Percentiles rank a stretch among this genome's conserved stretches.
These are phyloP conservation scores for Premnoplex brunnescens DNA, from an alignment of 2,797 vertebrate genomes.

Conservation along the genomic window DNA sequence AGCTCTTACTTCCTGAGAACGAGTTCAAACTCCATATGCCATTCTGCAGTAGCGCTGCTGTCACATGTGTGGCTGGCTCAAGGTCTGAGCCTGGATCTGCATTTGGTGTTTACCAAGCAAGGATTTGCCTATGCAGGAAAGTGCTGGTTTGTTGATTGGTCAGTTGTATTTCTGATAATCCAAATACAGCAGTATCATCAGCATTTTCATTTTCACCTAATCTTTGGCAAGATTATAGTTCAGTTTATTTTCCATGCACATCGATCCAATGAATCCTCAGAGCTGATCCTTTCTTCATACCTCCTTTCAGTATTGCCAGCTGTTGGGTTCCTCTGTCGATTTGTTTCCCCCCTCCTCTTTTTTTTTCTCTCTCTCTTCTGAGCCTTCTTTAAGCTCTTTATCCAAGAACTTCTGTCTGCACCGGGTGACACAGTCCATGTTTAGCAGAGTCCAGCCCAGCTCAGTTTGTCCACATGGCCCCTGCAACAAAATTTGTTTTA, in stretches of 20 bases:
- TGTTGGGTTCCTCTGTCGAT: not conserved
- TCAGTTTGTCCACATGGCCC: not conserved
- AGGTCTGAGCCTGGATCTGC: not conserved
- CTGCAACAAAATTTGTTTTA: not conserved
- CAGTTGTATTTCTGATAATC: not conserved
- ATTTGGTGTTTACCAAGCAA: not conserved
- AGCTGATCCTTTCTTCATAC: not conserved
- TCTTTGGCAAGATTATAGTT: not conserved
- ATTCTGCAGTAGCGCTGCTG: not conserved
- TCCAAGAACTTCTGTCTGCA: not conserved
- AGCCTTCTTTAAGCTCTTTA: not conserved
- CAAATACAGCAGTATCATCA: not conserved
- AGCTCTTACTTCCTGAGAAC: not conserved
- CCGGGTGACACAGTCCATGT: not conserved
- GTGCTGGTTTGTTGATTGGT: not conserved
- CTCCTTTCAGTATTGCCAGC: not conserved
- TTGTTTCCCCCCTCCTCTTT: not conserved
- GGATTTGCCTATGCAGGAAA: not conserved
- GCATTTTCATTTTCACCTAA: not conserved
- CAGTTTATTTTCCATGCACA: not conserved
- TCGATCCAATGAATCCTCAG: not conserved
- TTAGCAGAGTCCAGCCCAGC: not conserved
- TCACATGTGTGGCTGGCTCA: accelerated
- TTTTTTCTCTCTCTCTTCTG: not conserved
- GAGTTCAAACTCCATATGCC: not conserved